These are phyloP conservation scores for Cepaea hortensis DNA, from an alignment of 2,888 invertebrate genomes.

Conservation along the genomic window DNA sequence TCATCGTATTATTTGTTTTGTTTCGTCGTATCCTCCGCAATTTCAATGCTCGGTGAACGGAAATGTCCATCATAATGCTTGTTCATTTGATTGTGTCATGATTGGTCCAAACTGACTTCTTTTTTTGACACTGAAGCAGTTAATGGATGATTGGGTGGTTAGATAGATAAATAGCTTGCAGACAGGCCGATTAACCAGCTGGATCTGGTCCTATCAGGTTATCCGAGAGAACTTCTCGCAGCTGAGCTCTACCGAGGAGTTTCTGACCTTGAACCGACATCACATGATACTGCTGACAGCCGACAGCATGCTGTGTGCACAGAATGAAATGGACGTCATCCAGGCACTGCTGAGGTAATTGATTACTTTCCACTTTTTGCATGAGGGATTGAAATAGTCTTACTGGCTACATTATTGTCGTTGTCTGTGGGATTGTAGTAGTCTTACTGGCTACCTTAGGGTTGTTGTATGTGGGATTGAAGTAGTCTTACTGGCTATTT, in stretches of 20 bases:
- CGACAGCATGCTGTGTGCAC: slow-evolving; percentile 45
- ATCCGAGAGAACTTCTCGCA: slow-evolving; percentile 42
- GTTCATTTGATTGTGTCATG: too few species aligned
- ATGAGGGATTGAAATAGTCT: not conserved
- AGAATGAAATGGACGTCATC: slow-evolving; percentile 37
- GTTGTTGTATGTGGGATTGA: too few species aligned
- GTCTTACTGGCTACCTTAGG: too few species aligned
- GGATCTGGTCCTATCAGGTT: slow-evolving; percentile 20
- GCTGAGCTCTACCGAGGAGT: slow-evolving; percentile 36
- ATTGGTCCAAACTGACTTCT: too few species aligned
- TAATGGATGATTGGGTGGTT: not conserved
- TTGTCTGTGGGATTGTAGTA: not conserved
- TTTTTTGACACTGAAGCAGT: not conserved
- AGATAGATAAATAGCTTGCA: too few species aligned
- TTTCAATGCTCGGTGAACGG: too few species aligned
- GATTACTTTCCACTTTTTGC: not conserved
- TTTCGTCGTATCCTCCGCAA: too few species aligned
- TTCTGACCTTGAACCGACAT: slow-evolving; percentile 39
- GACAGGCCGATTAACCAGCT: too few species aligned
- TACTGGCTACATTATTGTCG: not conserved
- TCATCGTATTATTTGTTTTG: too few species aligned
- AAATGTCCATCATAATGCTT: too few species aligned
- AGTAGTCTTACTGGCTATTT: too few species aligned
- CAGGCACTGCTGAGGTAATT: slow-evolving; percentile 41
- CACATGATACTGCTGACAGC: slow-evolving; percentile 45